Evolutionary conservation across 23 tunicate species (phyloP), one percentile per base, ranked within the genome.

Genomic region (Ascidia mentula): DNA sequence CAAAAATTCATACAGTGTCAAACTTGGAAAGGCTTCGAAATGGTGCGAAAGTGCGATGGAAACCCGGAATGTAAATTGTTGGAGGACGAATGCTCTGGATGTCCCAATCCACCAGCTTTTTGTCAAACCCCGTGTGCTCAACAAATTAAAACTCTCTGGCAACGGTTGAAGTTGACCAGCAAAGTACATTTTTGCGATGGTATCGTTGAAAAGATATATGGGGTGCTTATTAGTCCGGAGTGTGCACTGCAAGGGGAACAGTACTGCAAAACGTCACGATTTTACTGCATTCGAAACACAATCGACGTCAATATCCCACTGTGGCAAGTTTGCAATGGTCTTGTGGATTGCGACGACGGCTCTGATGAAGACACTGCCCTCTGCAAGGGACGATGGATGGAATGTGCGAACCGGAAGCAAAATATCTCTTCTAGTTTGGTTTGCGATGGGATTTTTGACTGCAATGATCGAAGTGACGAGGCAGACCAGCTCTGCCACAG

Each of bases 281-380:
- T 53, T 53, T 53, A 53, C 13, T 53, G 65, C 65, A 53, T 53
- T 12, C 13, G 65, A n/a, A n/a, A n/a, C n/a, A n/a, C n/a, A n/a
- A n/a, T n/a, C n/a, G n/a, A n/a, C n/a, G n/a, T n/a, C n/a, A n/a
- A n/a, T n/a, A n/a, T n/a, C n/a, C n/a, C n/a, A n/a, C n/a, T n/a
- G n/a, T n/a, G n/a, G n/a, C n/a, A 5, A 71, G 6, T 36, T 3
- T 71, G 75, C 13, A 36, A 71, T 18, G 75, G 75, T 1, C 30
- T 20, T 3, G 30, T 3, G 4, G 75, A 71, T 31, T 71, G 75
- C 13, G 75, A 71, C 75, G 75, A 71, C 39, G 75, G 65, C 24
- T 53, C 65, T 3, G 65, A 53, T 28, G 65, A 53, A 9, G 65
- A 53, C 7, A 3, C 7, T 26, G 7, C 7, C 7, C 13, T 53